Conservation (phyloP, 1,140 invertebrate species). For the Heliconius hewitsoni region DNA sequence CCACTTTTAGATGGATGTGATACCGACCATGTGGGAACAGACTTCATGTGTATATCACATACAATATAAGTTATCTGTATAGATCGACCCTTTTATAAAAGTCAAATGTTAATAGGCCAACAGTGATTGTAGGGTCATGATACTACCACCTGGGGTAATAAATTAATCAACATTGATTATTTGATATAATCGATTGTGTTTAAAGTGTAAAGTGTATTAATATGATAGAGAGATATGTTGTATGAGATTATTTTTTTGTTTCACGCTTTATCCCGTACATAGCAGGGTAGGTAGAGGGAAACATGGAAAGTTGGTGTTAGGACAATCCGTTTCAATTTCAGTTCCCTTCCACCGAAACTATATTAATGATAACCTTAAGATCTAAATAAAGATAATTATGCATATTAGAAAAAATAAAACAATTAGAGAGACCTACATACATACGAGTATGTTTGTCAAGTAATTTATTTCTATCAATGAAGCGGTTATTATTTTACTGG, state of each 20-base stretch:
- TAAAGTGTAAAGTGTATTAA: not conserved
- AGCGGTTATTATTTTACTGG: too few relatives aligned
- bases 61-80: constrained; percentile 53
- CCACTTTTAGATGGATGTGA: constrained; percentile 46
- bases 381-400: too few relatives aligned
- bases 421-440: too few relatives aligned
- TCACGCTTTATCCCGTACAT: too few relatives aligned
- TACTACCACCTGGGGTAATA: constrained; percentile 49
- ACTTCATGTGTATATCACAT: constrained; percentile 47
- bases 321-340: too few relatives aligned
- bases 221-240: not conserved
- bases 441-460: too few relatives aligned
- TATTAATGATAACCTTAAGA: too few relatives aligned
- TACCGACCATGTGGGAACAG: constrained; percentile 52
- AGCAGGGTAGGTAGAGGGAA: too few relatives aligned
- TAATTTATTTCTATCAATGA: too few relatives aligned
- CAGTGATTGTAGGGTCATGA: constrained; percentile 43
- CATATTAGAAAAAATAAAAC: too few relatives aligned
- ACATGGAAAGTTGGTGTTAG: too few relatives aligned
- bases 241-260: not conserved
- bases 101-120: constrained; percentile 62
- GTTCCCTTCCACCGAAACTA: too few relatives aligned
- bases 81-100: constrained; percentile 56
- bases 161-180: constrained; percentile 30
- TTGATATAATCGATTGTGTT: constrained; percentile 5